These are phyloP conservation scores for Herpailurus yagouaroundi DNA, from an alignment of 2,113 vertebrate genomes.

Conservation along the genomic window DNA sequence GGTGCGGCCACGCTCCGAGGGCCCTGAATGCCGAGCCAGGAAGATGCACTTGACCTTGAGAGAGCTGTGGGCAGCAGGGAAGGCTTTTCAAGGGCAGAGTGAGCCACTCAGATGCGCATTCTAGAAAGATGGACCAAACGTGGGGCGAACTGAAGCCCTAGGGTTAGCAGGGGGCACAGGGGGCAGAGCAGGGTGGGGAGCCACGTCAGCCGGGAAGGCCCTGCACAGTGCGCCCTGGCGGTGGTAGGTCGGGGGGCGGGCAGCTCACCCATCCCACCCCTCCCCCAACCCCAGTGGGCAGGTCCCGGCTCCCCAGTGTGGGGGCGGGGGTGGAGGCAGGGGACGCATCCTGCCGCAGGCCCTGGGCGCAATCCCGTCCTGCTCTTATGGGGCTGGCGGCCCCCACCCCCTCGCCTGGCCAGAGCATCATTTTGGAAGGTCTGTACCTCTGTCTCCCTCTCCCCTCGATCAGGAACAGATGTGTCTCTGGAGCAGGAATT, in stretches of 20 bases:
- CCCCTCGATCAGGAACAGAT: slow-evolving; percentile 73
- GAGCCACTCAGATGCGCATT: rapidly evolving
- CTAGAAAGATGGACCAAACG: neutral
- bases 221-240: rapidly evolving
- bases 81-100: too few species aligned
- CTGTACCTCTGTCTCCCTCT: slow-evolving; percentile 19
- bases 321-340: neutral
- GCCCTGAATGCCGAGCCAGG: neutral
- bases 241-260: neutral
- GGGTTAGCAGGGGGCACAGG: neutral
- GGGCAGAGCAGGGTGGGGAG: rapidly evolving
- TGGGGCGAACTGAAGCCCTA: rapidly evolving
- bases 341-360: rapidly evolving
- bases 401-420: neutral
- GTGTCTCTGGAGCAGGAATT: slow-evolving; percentile 65
- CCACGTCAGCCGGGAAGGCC: neutral
- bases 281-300: neutral
- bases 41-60: neutral
- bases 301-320: rapidly evolving
- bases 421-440: neutral
- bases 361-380: rapidly evolving
- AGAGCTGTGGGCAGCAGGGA: neutral
- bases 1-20: neutral
- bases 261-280: too few species aligned
- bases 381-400: neutral